Base-by-base conservation (phyloP, 2,113 vertebrate genomes). In the Nesogale talazaci region DNA sequence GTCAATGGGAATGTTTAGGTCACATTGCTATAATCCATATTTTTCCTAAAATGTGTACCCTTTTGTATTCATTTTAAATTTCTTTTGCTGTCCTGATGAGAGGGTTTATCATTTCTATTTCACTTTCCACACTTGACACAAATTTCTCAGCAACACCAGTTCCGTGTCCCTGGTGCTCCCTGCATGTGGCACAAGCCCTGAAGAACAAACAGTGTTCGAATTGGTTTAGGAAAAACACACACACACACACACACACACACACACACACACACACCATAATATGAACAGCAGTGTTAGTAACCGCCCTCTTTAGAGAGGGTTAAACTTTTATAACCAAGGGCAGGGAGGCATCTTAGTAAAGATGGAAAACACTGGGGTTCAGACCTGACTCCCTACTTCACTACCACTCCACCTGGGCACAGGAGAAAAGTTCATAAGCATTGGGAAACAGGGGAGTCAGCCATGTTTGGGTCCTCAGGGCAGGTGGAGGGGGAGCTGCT, bases 61-160 rank as follows among this genome's bases (percentile, higher is more conserved):
- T 74, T 90, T 65, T 17, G 82, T 75, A 59, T 76, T 4, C 16
- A 34, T 36, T 81, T 92, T 81, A 16, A 69, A 74, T 86, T 69
- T 65, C 16, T 67, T 92, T 87, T 83, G 7, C 42, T 90, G 72
- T 76, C 76, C 29, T 83, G 1, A 57, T 3, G 69, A 27, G 20
- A 88, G 1, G 9, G 69, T 63, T 61, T 20, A 61, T 20, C 59
- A 52, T 61, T 61, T 61, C 31, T 90, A 3, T 86, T 76, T 76
- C 0, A 72, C 27, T 83, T 93, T 87, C 22, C 27, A 88, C 31
- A 67, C 91, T 89, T 76, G 65, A 85, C 9, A 83, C 75, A 89
- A n/a, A 76, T 61, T 85, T 87, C 42, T 81, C n/a, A 89, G 42
- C 29, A 89, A 23, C 80, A 69, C 74, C n/a, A 69, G 40, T 72